These are phyloP conservation scores for Orchesellides sinensis DNA, from an alignment of 2,888 invertebrate genomes.

Conservation along the genomic window DNA sequence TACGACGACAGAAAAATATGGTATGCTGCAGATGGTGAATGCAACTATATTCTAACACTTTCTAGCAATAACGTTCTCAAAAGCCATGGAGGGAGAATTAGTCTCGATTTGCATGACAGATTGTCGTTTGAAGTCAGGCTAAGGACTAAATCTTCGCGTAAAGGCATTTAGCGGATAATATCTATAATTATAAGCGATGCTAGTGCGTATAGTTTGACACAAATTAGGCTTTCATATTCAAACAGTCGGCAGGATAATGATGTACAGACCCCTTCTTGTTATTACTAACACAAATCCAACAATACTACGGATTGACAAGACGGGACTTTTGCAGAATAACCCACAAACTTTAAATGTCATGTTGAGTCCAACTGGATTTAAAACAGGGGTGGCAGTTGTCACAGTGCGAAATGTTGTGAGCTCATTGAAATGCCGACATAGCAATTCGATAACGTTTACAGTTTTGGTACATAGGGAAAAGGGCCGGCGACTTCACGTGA, in stretches of 20 bases:
- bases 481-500: slow-evolving; percentile 43
- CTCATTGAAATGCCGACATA: slow-evolving; percentile 38
- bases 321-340: neutral
- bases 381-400: slow-evolving; percentile 43
- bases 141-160: slow-evolving; percentile 8
- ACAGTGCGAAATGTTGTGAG: slow-evolving; percentile 34
- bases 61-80: slow-evolving; percentile 42
- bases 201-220: neutral
- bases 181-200: neutral
- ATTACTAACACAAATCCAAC: slow-evolving; percentile 64
- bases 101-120: slow-evolving; percentile 62
- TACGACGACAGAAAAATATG: slow-evolving; percentile 34
- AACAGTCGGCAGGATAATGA: slow-evolving; percentile 42
- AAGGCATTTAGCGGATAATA: no score
- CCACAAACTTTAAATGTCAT: slow-evolving; percentile 32
- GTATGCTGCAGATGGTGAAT: slow-evolving; percentile 44
- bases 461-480: slow-evolving; percentile 46
- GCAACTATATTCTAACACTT: slow-evolving; percentile 54
- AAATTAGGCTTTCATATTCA: neutral
- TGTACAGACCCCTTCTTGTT: slow-evolving; percentile 54
- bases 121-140: slow-evolving; percentile 50
- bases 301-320: slow-evolving; percentile 43
- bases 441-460: slow-evolving; percentile 45
- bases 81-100: slow-evolving; percentile 45
- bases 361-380: slow-evolving; percentile 50